These are phyloP conservation scores for Selene dorsalis DNA, from an alignment of 2,797 vertebrate genomes.

Conservation along the genomic window DNA sequence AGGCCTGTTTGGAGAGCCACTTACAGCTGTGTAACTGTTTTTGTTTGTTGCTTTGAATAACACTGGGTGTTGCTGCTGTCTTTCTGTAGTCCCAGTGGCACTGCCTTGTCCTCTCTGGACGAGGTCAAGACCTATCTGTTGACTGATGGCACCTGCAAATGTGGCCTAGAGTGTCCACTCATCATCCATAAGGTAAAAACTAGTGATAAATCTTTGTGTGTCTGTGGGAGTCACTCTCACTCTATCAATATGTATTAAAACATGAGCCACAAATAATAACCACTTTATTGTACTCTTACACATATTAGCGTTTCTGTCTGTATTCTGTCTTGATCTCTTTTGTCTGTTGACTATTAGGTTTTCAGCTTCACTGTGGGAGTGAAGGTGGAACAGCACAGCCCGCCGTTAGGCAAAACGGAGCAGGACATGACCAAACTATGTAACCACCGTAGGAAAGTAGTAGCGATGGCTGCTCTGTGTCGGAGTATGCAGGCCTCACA, in stretches of 20 bases:
- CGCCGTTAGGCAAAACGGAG: constrained; percentile 88
- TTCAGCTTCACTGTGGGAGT: constrained; percentile 92
- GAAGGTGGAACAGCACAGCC: constrained; percentile 86
- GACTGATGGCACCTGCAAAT: constrained; percentile 99
- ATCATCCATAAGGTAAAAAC: constrained; percentile 95
- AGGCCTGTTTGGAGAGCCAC: background rate
- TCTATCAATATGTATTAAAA: background rate
- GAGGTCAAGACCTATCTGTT: constrained; percentile 97
- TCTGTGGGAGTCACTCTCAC: background rate
- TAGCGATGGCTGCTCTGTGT: constrained; percentile 92
- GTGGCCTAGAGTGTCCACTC: constrained; percentile 98
- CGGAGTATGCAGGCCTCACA: constrained; percentile 90
- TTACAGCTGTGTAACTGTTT: background rate
- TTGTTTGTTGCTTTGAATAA: constrained; percentile 4
- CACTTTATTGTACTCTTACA: background rate
- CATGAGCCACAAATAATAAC: background rate
- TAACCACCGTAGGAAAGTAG: constrained; percentile 95
- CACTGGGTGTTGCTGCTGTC: background rate
- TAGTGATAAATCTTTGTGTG: background rate
- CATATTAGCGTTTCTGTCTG: background rate
- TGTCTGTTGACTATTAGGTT: constrained; percentile 81
- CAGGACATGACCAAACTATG: constrained; percentile 98
- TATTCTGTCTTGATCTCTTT: constrained; percentile 6
- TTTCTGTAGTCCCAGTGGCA: constrained; percentile 91
- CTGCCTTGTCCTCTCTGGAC: constrained; percentile 94